Evolutionary conservation across 2,797 vertebrate genomes (phyloP), one percentile per base, ranked within the genome.

Genomic region (Sebastiscus albofasciatus): DNA sequence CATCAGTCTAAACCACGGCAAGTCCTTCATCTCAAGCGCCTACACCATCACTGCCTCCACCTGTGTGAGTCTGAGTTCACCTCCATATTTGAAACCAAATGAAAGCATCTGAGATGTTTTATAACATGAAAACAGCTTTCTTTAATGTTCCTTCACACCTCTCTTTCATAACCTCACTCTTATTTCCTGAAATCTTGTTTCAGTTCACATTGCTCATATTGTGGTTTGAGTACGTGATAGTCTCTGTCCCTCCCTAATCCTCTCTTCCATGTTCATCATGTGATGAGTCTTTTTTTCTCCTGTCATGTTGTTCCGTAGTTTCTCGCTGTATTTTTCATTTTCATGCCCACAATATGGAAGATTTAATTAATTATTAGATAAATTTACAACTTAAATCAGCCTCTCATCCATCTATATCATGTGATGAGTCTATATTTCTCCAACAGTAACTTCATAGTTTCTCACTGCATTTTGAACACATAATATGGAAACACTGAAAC

Each of bases 1-100:
- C 54, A 96, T 99, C 93, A 99, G 98, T 72, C 92, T 99, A 33
- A 99, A 97, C 72, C 85, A 95, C 14, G 98, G 97, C 14, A 96
- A 96, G 18, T 96, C 97, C 39, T 97, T 96, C 84, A 95, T 98
- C 83, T 96, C 97, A 33, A 96, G 94, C 70, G 92, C 97, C 1
- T 82, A 96, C 88, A 96, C 92, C 68, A 96, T 99, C 93, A 96
- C 96, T 0, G 97, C 97, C n/a, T 94, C 97, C 2, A 94, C 96
- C 33, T 99, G 99, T 90, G 99, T 99, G 95, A 98, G 98, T 98
- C n/a, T 58, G 4, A 42, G 8, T 7, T 20, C 5, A n/a, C 31
- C 12, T 49, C 5, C 12, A 6, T 5, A 1, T 29, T 10, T 20
- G 12, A 39, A 59, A 4, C 10, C 4, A 24, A 42, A 26, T 18